These are phyloP conservation scores for Lycocorax pyrrhopterus DNA, from an alignment of 2,113 vertebrate genomes.

Conservation along the genomic window DNA sequence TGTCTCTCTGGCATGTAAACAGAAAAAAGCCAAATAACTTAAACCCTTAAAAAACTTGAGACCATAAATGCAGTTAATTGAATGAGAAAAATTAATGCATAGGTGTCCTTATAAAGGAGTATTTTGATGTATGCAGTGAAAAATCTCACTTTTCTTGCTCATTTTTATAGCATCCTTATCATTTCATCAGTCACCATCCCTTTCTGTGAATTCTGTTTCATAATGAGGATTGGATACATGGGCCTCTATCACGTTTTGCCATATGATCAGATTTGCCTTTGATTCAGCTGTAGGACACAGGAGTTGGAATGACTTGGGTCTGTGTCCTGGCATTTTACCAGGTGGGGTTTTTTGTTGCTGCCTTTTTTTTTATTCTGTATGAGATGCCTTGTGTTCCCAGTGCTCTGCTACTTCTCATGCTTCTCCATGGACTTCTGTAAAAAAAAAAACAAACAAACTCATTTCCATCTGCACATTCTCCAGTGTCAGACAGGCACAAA, in stretches of 20 bases:
- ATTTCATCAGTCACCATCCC: not conserved
- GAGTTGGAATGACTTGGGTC: not conserved
- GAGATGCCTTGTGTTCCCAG: not conserved
- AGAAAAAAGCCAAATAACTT: not conserved
- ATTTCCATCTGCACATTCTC: not conserved
- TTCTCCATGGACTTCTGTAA: not conserved
- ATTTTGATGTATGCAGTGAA: not conserved
- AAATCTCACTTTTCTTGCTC: not conserved
- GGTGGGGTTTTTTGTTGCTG: not conserved
- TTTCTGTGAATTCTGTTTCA: not conserved
- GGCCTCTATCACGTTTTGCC: not conserved
- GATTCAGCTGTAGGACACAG: not conserved
- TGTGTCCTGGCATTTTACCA: not conserved
- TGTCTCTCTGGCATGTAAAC: not conserved
- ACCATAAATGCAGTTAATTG: not conserved
- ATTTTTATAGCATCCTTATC: not conserved
- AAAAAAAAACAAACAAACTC: not conserved
- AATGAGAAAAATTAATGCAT: not conserved
- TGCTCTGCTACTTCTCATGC: not conserved
- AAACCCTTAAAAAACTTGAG: not conserved
- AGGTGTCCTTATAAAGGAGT: not conserved
- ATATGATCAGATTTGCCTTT: not conserved
- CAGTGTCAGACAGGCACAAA: not conserved
- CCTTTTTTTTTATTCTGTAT: not conserved
- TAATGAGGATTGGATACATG: not conserved